Evolutionary conservation across 2,113 vertebrate genomes (phyloP).

Genomic region (Nettapus auritus): DNA sequence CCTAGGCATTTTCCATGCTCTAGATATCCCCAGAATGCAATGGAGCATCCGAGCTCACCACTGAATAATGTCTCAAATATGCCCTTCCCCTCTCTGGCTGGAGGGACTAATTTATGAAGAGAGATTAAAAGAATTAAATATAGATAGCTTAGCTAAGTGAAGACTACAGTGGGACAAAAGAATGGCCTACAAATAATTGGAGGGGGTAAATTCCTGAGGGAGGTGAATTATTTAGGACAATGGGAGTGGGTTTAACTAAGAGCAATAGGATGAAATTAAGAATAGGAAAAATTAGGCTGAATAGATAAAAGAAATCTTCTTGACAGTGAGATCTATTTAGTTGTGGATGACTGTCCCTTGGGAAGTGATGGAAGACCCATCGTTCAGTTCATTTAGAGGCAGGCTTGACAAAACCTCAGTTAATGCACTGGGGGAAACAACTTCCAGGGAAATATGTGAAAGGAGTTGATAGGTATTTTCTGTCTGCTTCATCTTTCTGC

Average conservation of each 20-base stretch:
- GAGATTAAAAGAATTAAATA: constrained; percentile 72
- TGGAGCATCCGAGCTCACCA: not conserved
- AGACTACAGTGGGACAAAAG: constrained; percentile 55
- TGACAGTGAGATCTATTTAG: constrained; percentile 36
- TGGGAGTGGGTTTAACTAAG: constrained; percentile 34
- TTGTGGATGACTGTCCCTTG: not conserved
- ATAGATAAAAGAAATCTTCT: constrained; percentile 9
- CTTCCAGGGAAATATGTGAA: not conserved
- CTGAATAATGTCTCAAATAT: constrained; percentile 7
- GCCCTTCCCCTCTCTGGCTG: constrained; percentile 28
- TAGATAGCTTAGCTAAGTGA: constrained; percentile 44
- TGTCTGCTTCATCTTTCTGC: not conserved
- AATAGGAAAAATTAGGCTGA: constrained; percentile 39
- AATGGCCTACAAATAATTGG: constrained; percentile 30
- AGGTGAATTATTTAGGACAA: constrained; percentile 68
- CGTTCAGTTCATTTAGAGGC: not conserved
- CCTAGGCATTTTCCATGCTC: constrained; percentile 56
- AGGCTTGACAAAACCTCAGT: not conserved
- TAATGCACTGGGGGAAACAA: not conserved
- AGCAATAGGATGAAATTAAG: constrained; percentile 57
- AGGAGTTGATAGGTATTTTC: not conserved
- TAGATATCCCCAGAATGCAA: constrained; percentile 16
- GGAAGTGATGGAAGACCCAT: constrained; percentile 15
- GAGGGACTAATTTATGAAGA: constrained; percentile 61
- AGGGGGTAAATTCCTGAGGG: constrained; percentile 39